Percentiles rank a stretch among this genome's conserved stretches.
Evolutionary conservation across 2,888 invertebrate species (phyloP).

Genomic region (Galeopsomyia nigrocyanea): DNA sequence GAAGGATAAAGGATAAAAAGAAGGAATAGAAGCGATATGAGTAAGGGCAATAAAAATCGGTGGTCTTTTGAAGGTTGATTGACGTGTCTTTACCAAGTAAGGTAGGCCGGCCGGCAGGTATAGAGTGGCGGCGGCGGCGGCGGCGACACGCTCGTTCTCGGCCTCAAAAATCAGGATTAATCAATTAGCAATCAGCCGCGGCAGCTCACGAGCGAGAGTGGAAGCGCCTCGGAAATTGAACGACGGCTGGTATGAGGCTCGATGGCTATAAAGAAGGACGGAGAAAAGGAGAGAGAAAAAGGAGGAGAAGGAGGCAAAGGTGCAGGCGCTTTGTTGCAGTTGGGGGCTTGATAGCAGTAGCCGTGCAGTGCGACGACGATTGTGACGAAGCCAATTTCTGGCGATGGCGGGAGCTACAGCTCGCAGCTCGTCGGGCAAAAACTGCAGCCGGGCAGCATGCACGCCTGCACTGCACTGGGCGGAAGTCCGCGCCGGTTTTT

Average conservation of each 20-base stretch:
- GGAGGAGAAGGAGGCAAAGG: slow-evolving; percentile 17
- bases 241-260: slow-evolving; percentile 6
- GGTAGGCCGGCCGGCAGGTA: too few species aligned
- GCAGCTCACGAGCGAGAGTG: too few species aligned
- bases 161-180: slow-evolving; percentile 63
- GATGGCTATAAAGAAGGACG: not conserved
- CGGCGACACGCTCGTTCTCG: slow-evolving; percentile 16
- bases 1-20: too few species aligned
- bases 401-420: too few species aligned
- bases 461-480: not conserved
- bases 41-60: not conserved
- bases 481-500: not conserved
- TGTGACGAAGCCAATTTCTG: slow-evolving; percentile 37
- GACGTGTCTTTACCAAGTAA: slow-evolving; percentile 19
- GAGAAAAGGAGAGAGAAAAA: not conserved
- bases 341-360: too few species aligned
- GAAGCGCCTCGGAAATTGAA: slow-evolving; percentile 59
- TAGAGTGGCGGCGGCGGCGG: not conserved
- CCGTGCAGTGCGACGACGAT: too few species aligned
- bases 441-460: too few species aligned
- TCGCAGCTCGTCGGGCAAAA: too few species aligned
- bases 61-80: slow-evolving; percentile 17
- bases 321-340: not conserved
- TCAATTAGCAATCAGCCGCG: slow-evolving; percentile 66
- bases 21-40: too few species aligned